These are phyloP conservation scores for Amaurobius ferox DNA, from an alignment of 2,888 invertebrate genomes.

Conservation along the genomic window DNA sequence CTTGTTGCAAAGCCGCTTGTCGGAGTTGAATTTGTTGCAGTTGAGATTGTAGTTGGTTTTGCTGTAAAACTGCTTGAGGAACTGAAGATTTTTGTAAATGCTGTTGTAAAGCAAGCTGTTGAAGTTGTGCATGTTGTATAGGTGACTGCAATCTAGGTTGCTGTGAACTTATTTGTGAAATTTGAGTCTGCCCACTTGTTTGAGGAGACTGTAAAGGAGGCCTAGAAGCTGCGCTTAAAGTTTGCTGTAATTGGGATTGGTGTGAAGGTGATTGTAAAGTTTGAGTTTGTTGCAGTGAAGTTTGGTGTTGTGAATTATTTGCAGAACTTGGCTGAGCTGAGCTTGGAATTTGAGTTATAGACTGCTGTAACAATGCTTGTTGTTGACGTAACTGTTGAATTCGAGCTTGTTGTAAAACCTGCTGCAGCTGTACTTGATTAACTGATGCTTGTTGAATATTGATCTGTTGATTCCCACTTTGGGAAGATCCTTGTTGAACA, in stretches of 20 bases:
- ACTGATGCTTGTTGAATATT: constrained; percentile 52
- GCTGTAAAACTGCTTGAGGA: constrained; percentile 45
- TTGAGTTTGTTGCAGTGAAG: constrained; percentile 28
- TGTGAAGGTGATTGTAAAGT: constrained; percentile 21
- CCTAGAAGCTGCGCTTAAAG: constrained; percentile 2
- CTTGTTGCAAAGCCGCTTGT: constrained; percentile 56
- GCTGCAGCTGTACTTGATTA: constrained; percentile 51
- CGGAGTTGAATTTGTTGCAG: constrained; percentile 55
- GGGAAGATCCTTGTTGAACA: constrained; percentile 10
- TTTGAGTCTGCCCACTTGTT: background rate
- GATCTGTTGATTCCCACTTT: constrained; percentile 40
- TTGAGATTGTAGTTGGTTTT: constrained; percentile 43
- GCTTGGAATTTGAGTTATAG: constrained; percentile 41
- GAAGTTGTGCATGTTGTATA: constrained; percentile 54
- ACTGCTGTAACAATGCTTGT: constrained; percentile 57
- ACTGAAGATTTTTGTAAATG: constrained; percentile 32
- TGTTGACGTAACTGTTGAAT: constrained; percentile 53
- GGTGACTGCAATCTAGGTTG: constrained; percentile 32
- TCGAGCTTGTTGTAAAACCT: constrained; percentile 61
- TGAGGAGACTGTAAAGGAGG: constrained; percentile 31
- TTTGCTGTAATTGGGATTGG: constrained; percentile 16
- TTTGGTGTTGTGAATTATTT: background rate
- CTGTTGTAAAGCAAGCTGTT: constrained; percentile 45
- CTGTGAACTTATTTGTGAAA: constrained; percentile 35
- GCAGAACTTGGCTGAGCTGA: constrained; percentile 22